Percentiles rank a stretch among this genome's conserved stretches.
Evolutionary conservation across 2,888 invertebrate species (phyloP).

Genomic region (Pycnomerus fuliginosus): DNA sequence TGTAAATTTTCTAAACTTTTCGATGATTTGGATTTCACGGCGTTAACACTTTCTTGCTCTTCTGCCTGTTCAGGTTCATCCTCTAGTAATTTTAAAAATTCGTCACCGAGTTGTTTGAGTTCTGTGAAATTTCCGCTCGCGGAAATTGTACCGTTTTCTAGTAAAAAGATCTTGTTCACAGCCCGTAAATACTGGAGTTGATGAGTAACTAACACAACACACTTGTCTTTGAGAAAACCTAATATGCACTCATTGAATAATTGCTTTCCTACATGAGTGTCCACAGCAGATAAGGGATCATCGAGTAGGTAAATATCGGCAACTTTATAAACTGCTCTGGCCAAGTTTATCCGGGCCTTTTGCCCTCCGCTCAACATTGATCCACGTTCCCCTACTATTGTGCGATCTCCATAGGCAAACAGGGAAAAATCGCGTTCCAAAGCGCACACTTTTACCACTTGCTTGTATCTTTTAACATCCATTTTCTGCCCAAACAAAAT

Average conservation of each 20-base stretch:
- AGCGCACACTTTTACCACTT: slow-evolving; percentile 68
- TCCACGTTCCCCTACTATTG: slow-evolving; percentile 74
- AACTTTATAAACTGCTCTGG: slow-evolving; percentile 79
- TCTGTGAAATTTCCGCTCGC: slow-evolving; percentile 69
- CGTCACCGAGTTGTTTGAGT: slow-evolving; percentile 67
- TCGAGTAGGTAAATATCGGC: slow-evolving; percentile 84
- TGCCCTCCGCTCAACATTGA: slow-evolving; percentile 76
- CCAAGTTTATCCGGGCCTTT: slow-evolving; percentile 82
- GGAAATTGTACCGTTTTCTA: slow-evolving; percentile 58
- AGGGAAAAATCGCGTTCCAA: slow-evolving; percentile 70
- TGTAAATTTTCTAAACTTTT: slow-evolving; percentile 11
- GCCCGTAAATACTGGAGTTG: slow-evolving; percentile 66
- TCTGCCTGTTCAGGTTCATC: slow-evolving; percentile 40
- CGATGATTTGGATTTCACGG: slow-evolving; percentile 49
- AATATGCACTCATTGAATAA: slow-evolving; percentile 78
- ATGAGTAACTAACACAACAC: slow-evolving; percentile 73
- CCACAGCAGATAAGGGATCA: slow-evolving; percentile 87
- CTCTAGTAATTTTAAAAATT: slow-evolving; percentile 62
- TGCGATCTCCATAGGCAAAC: slow-evolving; percentile 76
- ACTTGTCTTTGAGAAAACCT: slow-evolving; percentile 63
- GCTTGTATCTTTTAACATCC: slow-evolving; percentile 65
- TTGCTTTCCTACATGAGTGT: slow-evolving; percentile 82
- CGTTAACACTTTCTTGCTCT: slow-evolving; percentile 32
- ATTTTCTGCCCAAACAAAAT: slow-evolving; percentile 81
- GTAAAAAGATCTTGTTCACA: slow-evolving; percentile 56